Evolutionary conservation across 2,888 invertebrate genomes (phyloP).

Genomic region (Volucella zonaria): DNA sequence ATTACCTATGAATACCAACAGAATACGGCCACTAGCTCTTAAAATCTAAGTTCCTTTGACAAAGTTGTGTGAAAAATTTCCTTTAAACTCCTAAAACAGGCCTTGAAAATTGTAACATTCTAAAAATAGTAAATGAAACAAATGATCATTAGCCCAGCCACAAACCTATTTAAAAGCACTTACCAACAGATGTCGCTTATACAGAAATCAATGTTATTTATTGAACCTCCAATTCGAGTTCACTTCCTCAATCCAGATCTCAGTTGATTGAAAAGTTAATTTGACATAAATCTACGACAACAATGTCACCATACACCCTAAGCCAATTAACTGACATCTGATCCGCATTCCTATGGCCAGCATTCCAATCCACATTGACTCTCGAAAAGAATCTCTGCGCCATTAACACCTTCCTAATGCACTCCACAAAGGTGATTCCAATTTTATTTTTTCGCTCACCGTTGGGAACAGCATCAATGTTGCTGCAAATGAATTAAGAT

Average conservation of each 20-base stretch:
- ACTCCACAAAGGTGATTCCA: constrained; percentile 53
- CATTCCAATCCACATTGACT: constrained; percentile 54
- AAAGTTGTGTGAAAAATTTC: too few species aligned
- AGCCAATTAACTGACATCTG: constrained; percentile 51
- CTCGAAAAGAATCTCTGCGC: constrained; percentile 38
- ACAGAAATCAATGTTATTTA: neutral
- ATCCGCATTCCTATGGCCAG: constrained; percentile 50
- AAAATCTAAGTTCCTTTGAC: too few species aligned
- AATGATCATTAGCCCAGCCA: too few species aligned
- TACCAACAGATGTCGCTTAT: too few species aligned
- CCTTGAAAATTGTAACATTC: too few species aligned
- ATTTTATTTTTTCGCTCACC: constrained; percentile 15
- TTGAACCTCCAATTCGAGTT: neutral
- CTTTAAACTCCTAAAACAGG: too few species aligned
- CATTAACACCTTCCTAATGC: constrained; percentile 68
- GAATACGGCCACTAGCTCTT: too few species aligned
- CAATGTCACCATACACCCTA: constrained; percentile 41
- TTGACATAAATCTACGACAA: constrained; percentile 36
- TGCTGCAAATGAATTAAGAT: constrained; percentile 68
- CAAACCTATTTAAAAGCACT: too few species aligned
- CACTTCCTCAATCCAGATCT: neutral
- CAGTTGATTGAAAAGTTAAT: constrained; percentile 29
- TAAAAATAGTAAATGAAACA: too few species aligned
- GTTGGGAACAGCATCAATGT: constrained; percentile 50
- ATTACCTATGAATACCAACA: too few species aligned